phyloP scores from a whole-genome alignment of 1,140 invertebrate species.

The Drosophila ananassae region DNA sequence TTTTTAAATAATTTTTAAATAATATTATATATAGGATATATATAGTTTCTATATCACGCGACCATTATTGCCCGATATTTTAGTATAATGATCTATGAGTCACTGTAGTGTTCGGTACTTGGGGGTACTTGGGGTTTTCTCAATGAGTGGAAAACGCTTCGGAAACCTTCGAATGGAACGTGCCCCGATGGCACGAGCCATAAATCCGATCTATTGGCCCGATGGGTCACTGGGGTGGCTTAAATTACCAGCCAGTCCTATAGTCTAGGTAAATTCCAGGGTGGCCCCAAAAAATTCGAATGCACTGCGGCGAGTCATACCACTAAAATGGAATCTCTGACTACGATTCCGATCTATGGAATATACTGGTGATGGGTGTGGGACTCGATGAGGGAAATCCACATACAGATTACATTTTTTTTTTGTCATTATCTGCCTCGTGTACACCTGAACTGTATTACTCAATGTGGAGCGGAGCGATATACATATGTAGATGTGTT shows the following conservation, averaged over 20 bases:
- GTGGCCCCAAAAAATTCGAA: neutral
- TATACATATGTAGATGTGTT: neutral
- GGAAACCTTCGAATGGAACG: slow-evolving; percentile 23
- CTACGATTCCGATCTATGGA: neutral
- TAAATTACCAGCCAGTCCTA: neutral
- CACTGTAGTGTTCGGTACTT: slow-evolving; percentile 6
- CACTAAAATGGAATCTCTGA: neutral
- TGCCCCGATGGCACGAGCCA: slow-evolving; percentile 7
- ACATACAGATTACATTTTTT: neutral
- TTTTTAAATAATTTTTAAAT: neutral
- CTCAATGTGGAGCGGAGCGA: no score
- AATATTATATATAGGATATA: neutral
- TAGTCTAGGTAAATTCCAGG: neutral
- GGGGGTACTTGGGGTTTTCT: slow-evolving; percentile 32
- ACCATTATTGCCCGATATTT: slow-evolving; percentile 23
- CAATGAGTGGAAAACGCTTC: slow-evolving; percentile 17
- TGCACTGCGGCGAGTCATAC: neutral
- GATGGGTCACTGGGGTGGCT: neutral
- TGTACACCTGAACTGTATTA: neutral
- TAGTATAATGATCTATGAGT: slow-evolving; percentile 28
- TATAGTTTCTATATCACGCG: slow-evolving; percentile 11
- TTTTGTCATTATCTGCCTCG: neutral
- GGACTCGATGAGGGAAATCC: neutral
- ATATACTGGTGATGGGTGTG: neutral
- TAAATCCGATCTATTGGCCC: neutral